Evolutionary conservation across 2,888 invertebrate genomes (phyloP), one percentile per base, ranked within the genome.

Genomic region (Pelosia muscerda): DNA sequence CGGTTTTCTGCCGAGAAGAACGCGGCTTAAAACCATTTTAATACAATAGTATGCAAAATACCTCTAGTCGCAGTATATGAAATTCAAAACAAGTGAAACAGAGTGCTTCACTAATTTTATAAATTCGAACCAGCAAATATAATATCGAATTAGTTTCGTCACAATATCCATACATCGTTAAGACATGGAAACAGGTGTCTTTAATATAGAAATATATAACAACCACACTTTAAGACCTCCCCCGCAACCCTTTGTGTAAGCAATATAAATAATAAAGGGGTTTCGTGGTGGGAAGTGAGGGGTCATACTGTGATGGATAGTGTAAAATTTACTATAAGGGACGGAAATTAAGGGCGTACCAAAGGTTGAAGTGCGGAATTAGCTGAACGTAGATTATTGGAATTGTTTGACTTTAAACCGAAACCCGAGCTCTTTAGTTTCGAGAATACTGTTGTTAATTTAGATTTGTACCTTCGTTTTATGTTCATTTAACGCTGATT

Each of bases 381-480:
- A 88, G 82, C 77, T 78, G 68, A 81, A 83, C 78, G 74, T 59
- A 82, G 87, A 87, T 88, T 88, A 88, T 88, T 86, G 84, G 84
- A 85, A 88, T 85, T 85, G 87, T 87, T 86, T 81, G 81, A 87
- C 84, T 87, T 85, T 84, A 85, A 80, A 74, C 78, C 66, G 63
- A 77, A 75, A 80, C 76, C 73, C 70, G 65, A 74, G 71, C 74
- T 78, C 75, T 82, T 82, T 81, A 83, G 84, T 83, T 83, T 76
- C 23, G 65, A 71, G 66, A 75, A 80, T 75, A 70, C 66, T 73
- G 74, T 75, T 79, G 77, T 80, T 76, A 78, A 77, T 81, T 83
- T 79, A 77, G 71, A 81, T 74, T 80, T 72, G 68, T 68, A 71
- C 75, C 71, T 68, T 68, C 74, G 75, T 81, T 79, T 79, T 73